Conservation (phyloP, 2,888 invertebrate genomes). For the Drosophila fungiperda region DNA sequence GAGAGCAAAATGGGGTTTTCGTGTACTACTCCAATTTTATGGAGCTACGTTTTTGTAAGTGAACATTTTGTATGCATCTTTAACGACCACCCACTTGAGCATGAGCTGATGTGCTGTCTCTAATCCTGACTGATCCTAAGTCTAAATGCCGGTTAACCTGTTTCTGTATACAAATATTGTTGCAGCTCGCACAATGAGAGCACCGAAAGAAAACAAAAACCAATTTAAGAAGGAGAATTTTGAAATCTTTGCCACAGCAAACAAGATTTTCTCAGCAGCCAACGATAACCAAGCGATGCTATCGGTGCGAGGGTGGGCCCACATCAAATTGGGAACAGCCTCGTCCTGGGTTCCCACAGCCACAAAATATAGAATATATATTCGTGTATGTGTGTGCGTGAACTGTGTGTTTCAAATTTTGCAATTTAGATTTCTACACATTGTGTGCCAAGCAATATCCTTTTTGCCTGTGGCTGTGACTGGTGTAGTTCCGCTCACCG, state of each 20-base stretch:
- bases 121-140: slow-evolving; percentile 69
- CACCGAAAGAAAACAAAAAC: slow-evolving; percentile 6
- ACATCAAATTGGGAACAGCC: slow-evolving; percentile 72
- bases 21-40: slow-evolving; percentile 12
- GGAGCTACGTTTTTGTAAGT: too few relatives aligned
- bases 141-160: slow-evolving; percentile 75
- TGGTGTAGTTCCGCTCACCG: slow-evolving; percentile 66
- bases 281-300: slow-evolving; percentile 54
- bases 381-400: slow-evolving; percentile 19
- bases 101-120: slow-evolving; percentile 9
- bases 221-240: slow-evolving; percentile 9
- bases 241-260: slow-evolving; percentile 66
- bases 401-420: slow-evolving; percentile 65
- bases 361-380: not conserved
- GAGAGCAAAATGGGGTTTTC: slow-evolving; percentile 37
- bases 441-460: slow-evolving; percentile 61
- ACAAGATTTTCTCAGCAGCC: slow-evolving; percentile 72
- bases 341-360: slow-evolving; percentile 60
- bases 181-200: slow-evolving; percentile 34
- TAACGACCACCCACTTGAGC: slow-evolving; percentile 67
- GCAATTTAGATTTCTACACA: slow-evolving; percentile 76
- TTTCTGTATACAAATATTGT: slow-evolving; percentile 61
- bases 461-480: slow-evolving; percentile 41
- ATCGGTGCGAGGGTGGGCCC: slow-evolving; percentile 77
- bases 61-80: not conserved